Conservation (phyloP, 2,113 vertebrate species). For the Pomatorhinus ruficollis region DNA sequence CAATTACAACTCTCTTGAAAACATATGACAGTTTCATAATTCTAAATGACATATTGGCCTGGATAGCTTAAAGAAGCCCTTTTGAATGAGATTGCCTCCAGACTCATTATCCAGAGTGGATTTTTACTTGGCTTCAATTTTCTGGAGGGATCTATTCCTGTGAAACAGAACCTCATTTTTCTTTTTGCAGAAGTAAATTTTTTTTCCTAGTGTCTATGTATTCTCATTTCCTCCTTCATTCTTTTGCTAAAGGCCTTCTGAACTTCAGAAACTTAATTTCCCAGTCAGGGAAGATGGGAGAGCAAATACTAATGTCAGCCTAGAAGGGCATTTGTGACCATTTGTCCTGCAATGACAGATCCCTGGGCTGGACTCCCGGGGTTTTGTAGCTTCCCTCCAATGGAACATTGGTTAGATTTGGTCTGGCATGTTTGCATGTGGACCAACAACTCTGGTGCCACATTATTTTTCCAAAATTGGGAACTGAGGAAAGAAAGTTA, state of each 20-base stretch:
- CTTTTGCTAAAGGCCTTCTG: slow-evolving; percentile 13
- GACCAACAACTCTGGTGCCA: background rate
- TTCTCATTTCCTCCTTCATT: slow-evolving; percentile 25
- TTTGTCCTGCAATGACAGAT: background rate
- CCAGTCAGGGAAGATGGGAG: background rate
- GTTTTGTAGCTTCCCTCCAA: background rate
- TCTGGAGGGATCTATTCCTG: background rate
- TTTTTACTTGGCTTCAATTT: slow-evolving; percentile 22
- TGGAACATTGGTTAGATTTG: background rate
- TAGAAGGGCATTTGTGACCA: background rate
- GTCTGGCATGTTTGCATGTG: rapidly evolving
- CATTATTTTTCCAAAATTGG: background rate
- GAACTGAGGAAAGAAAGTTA: background rate
- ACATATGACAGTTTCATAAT: background rate
- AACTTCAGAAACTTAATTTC: slow-evolving; percentile 6
- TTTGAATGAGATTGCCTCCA: background rate
- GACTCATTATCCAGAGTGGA: slow-evolving; percentile 9
- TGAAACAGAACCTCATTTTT: slow-evolving; percentile 26
- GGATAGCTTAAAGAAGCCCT: background rate
- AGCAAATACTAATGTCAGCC: background rate
- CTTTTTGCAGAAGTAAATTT: background rate
- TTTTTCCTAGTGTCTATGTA: background rate
- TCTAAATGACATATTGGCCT: background rate
- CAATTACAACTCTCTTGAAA: background rate
- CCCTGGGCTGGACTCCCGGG: background rate